Percentiles rank a stretch among this genome's conserved stretches.
phyloP scores from a whole-genome alignment of 1,140 invertebrate species.

The Zaprionus taronus region DNA sequence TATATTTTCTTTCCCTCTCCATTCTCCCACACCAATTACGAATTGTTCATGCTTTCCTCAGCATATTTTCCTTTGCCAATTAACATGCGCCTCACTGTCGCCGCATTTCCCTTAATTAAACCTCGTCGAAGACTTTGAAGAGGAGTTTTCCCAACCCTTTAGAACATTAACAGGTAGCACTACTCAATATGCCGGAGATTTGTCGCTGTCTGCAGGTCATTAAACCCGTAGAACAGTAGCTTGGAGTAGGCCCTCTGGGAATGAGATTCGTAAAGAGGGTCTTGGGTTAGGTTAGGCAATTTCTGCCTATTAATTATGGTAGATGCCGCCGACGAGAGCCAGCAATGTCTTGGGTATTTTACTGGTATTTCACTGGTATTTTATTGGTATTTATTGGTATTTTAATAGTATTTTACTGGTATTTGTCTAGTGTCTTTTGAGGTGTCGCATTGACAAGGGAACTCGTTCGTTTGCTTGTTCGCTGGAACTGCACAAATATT shows the following conservation, averaged over 20 bases:
- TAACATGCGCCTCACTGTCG: conserved; percentile 30
- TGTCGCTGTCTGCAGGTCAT: conserved; percentile 55
- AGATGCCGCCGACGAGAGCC: conserved; percentile 16
- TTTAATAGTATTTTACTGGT: neutral
- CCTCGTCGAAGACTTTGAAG: neutral
- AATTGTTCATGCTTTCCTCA: conserved; percentile 42
- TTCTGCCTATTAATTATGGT: conserved; percentile 58
- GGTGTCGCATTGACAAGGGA: conserved; percentile 15
- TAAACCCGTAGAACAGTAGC: conserved; percentile 62
- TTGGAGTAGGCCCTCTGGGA: conserved; percentile 21
- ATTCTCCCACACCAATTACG: conserved; percentile 31
- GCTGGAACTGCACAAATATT: conserved; percentile 59
- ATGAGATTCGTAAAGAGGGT: conserved; percentile 1
- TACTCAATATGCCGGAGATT: conserved; percentile 45
- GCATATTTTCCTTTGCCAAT: conserved; percentile 49
- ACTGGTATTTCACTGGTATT: neutral
- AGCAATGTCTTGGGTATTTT: neutral
- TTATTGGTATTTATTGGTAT: neutral
- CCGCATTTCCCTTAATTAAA: conserved; percentile 56
- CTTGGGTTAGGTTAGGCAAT: conserved; percentile 29
- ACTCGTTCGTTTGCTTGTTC: conserved; percentile 33
- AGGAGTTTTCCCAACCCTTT: conserved; percentile 32
- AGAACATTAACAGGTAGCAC: conserved; percentile 48
- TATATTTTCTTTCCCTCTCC: neutral
- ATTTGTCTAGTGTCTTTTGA: conserved; percentile 9